phyloP scores from a whole-genome alignment of 2,888 invertebrate species.

The Lobophora halterata region DNA sequence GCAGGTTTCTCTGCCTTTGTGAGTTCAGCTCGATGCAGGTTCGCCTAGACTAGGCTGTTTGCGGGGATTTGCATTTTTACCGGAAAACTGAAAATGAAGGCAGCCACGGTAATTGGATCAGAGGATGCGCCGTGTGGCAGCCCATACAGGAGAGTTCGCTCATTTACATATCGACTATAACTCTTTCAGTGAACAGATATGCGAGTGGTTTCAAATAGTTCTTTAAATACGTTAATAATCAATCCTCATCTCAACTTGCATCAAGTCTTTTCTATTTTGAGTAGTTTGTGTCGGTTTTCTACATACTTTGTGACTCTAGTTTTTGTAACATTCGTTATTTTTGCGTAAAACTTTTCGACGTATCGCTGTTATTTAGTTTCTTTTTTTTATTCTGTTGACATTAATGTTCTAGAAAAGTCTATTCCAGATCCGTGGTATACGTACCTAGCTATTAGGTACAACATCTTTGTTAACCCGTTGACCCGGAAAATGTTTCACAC shows the following conservation, averaged over 20 bases:
- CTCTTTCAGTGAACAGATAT: not conserved
- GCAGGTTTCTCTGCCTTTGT: constrained; percentile 28
- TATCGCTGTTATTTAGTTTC: no score
- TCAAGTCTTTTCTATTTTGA: no score
- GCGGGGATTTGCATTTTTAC: constrained; percentile 38
- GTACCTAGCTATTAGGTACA: not conserved
- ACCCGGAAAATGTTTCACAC: constrained; percentile 23
- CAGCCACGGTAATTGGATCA: constrained; percentile 28
- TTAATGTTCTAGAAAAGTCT: no score
- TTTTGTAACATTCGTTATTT: no score
- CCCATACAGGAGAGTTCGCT: not conserved
- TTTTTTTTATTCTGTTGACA: no score
- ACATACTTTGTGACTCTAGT: no score
- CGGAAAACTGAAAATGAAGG: constrained; percentile 27
- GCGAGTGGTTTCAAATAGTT: no score
- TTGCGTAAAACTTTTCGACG: no score
- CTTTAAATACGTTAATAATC: no score
- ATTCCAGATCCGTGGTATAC: no score
- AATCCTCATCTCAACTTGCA: no score
- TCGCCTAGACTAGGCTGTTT: constrained; percentile 36
- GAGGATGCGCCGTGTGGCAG: constrained; percentile 20
- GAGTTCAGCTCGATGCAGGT: constrained; percentile 27
- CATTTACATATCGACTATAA: not conserved
- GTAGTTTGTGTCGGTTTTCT: no score
- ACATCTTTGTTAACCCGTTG: constrained; percentile 9